Evolutionary conservation across 2,113 vertebrate species (phyloP), one percentile per base, ranked within the genome.

Genomic region (Oophaga pumilio): DNA sequence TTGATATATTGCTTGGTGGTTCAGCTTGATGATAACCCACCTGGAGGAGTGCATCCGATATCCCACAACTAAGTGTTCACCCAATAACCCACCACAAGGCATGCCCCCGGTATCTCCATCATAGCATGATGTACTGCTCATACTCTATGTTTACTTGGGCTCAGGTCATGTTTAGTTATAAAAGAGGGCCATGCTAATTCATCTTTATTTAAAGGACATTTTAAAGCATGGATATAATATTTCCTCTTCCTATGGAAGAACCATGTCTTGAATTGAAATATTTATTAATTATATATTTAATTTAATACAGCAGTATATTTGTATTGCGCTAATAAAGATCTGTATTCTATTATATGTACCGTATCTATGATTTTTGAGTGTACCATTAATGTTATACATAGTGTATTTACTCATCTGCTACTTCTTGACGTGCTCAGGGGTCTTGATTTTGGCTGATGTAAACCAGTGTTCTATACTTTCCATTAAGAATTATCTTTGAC

Each of bases 241-340:
- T 71, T 62, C 13, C 24, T 57, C 87, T 88, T 88, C 81, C 81
- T 68, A 49, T 84, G 87, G 87, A 88, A 88, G 81, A 76, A 33
- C 26, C 1, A 76, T 60, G 57, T 69, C 4, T 74, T 57, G 50
- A 53, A 76, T 64, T 53, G 20, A 53, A 53, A 77, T 68, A 77
- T 77, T 88, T 62, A 57, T 56, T 71, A 17, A 69, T 12, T 56
- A 69, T 69, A 56, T 71, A 87, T 86, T 79, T 78, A 52, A 79
- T 69, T 69, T 73, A 73, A 81, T 26, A 14, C 20, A 77, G n/a
- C n/a, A 17, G 20, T 20, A 43, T 73, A 53, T 84, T 64, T 86
- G 24, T 78, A 49, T 77, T 18, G 22, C 74, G 66, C 62, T 77
- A 78, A 18, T 52, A 64, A 52, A 85, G n/a, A 76, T 69, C 71